These are phyloP conservation scores for Samia ricini DNA, from an alignment of 1,140 invertebrate species.

Conservation along the genomic window DNA sequence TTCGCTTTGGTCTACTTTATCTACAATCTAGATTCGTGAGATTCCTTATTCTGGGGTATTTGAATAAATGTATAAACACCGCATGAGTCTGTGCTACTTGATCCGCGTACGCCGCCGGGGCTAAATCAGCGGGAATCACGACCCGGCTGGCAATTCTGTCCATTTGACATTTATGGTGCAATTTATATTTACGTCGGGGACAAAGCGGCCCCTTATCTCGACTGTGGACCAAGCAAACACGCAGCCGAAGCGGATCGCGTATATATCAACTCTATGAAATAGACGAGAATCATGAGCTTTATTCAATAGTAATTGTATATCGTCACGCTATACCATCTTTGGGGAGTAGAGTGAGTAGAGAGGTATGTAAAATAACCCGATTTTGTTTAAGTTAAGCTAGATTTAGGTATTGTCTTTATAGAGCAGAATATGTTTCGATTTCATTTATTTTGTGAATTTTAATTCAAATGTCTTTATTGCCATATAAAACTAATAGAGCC, in stretches of 20 bases:
- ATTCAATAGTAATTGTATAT: too few relatives aligned
- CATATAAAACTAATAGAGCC: too few relatives aligned
- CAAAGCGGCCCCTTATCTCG: conserved; percentile 30
- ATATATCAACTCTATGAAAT: neutral
- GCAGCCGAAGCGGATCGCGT: neutral
- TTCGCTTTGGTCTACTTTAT: too few relatives aligned
- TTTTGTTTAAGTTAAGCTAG: too few relatives aligned
- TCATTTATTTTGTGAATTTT: too few relatives aligned
- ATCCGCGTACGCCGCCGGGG: neutral
- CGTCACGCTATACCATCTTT: too few relatives aligned
- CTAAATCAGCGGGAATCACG: conserved; percentile 23
- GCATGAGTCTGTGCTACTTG: neutral
- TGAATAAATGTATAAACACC: neutral
- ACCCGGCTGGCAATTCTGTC: conserved; percentile 35
- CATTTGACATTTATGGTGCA: conserved; percentile 51
- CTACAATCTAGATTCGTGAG: neutral
- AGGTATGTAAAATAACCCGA: too few relatives aligned
- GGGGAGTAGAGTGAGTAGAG: too few relatives aligned
- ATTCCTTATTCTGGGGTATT: neutral
- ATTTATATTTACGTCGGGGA: conserved; percentile 49
- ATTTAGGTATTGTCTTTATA: too few relatives aligned
- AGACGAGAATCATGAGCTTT: too few relatives aligned
- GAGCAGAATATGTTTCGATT: too few relatives aligned
- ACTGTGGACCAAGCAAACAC: conserved; percentile 12
- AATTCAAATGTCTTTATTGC: too few relatives aligned